These are phyloP conservation scores for Drosophila watanabei DNA, from an alignment of 1,140 invertebrate genomes.

Conservation along the genomic window DNA sequence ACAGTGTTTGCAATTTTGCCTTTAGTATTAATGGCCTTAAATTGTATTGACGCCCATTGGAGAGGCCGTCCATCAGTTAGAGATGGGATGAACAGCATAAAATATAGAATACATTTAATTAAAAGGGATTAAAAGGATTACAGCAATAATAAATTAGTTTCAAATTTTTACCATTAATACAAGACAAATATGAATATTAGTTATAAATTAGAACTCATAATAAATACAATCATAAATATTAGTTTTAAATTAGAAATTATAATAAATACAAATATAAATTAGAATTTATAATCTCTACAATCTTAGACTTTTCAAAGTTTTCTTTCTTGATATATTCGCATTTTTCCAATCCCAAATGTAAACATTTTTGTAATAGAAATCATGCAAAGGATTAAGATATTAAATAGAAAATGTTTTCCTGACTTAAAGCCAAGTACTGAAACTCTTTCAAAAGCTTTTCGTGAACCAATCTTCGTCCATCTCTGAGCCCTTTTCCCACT, in stretches of 20 bases:
- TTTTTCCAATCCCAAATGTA: neutral
- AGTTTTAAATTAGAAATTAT: no score
- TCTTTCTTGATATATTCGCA: neutral
- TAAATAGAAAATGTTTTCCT: no score
- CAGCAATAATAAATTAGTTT: no score
- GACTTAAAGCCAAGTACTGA: neutral
- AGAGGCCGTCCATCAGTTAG: conserved; percentile 33
- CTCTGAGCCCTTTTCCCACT: conserved; percentile 24
- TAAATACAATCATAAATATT: no score
- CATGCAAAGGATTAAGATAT: neutral
- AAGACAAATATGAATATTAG: no score
- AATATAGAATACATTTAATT: neutral
- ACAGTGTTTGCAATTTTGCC: conserved; percentile 81
- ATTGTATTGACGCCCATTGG: conserved; percentile 74
- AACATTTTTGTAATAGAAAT: neutral
- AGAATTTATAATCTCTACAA: no score
- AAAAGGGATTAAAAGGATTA: neutral
- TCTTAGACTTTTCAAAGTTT: no score
- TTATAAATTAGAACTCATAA: no score
- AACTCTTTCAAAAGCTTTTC: conserved; percentile 1
- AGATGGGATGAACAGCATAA: conserved; percentile 12
- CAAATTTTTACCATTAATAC: no score
- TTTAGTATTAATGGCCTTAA: conserved; percentile 81
- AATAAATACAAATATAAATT: no score
- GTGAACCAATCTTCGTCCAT: conserved; percentile 9